phyloP scores from a whole-genome alignment of 2,888 invertebrate genomes.

The Reticulitermes lucifugus region DNA sequence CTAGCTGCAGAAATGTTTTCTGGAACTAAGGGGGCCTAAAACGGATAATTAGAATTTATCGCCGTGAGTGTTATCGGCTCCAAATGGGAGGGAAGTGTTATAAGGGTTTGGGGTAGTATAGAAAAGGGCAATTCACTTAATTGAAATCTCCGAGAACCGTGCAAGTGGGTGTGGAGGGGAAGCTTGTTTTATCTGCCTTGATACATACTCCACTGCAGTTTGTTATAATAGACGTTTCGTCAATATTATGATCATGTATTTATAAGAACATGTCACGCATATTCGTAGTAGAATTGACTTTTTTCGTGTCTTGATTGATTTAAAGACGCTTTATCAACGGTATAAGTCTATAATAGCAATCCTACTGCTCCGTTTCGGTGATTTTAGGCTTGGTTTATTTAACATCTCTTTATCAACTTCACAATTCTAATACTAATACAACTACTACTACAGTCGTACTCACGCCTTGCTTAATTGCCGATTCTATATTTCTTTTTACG shows the following conservation, averaged over 20 bases:
- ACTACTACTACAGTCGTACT: no score
- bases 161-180: background rate
- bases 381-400: no score
- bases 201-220: background rate
- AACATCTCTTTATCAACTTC: no score
- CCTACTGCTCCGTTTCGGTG: no score
- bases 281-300: no score
- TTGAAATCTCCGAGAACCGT: conserved; percentile 34
- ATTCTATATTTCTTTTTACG: no score
- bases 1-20: conserved; percentile 23
- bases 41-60: conserved; percentile 48
- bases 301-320: no score
- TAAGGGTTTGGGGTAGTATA: conserved; percentile 23
- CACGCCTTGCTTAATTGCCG: no score
- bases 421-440: no score
- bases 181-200: conserved; percentile 30
- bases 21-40: conserved; percentile 29
- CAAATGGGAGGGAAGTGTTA: conserved; percentile 26
- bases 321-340: no score
- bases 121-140: conserved; percentile 40
- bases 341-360: no score
- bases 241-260: background rate
- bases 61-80: conserved; percentile 31
- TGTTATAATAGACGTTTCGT: conserved; percentile 12
- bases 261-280: no score